A percentile compares a stretch with the other conserved stretches of the same genome.
Evolutionary conservation across 2,888 invertebrate genomes (phyloP).

Genomic region (Pterostichus madidus): DNA sequence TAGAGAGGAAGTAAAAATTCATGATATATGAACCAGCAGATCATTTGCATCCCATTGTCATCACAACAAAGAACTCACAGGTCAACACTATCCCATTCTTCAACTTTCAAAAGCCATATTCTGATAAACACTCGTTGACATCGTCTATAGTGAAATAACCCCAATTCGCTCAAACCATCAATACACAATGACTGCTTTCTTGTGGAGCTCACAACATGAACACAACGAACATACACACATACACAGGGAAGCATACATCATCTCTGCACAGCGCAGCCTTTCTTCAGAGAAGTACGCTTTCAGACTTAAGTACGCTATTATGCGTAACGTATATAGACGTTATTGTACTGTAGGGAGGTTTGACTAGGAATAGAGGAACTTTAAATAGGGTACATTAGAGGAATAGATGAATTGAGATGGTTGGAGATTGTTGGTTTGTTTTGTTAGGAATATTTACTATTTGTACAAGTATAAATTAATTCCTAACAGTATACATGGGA

Average conservation of each 20-base stretch:
- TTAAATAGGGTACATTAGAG: too few relatives aligned
- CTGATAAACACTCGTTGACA: constrained; percentile 18
- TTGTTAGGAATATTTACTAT: too few relatives aligned
- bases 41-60: neutral
- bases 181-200: constrained; percentile 7
- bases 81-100: neutral
- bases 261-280: neutral
- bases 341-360: neutral
- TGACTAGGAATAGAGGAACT: neutral
- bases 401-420: too few relatives aligned
- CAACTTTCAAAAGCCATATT: constrained; percentile 1
- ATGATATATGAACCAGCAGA: neutral
- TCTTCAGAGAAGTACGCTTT: constrained; percentile 28
- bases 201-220: constrained; percentile 11
- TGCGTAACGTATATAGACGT: constrained; percentile 14
- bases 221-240: neutral
- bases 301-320: constrained; percentile 30
- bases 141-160: constrained; percentile 25
- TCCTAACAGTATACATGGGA: too few relatives aligned
- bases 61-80: neutral
- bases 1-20: too few relatives aligned
- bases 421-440: too few relatives aligned
- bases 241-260: constrained; percentile 5
- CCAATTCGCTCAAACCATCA: constrained; percentile 27
- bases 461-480: too few relatives aligned